Base-by-base conservation (phyloP, 1,140 invertebrate genomes). In the Harpegnathos saltator region DNA sequence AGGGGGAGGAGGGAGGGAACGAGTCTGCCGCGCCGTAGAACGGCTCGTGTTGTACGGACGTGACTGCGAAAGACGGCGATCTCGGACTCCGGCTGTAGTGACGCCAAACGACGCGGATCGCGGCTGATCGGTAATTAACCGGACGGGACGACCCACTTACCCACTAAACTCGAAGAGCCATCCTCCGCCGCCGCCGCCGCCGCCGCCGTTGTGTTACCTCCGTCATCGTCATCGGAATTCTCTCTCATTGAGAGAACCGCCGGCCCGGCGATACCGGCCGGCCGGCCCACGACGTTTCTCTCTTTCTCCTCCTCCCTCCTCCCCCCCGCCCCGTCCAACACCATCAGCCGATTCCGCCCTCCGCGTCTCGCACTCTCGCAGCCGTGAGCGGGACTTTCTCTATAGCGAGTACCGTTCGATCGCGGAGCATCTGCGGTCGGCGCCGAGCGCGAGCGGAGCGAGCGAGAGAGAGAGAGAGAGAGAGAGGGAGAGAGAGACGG, bases 391-490 rank as follows among this genome's bases (percentile, higher is more conserved):
- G 24, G 72, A 94, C 93, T 94, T 94, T 94, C 93, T 94, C 93
- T 90, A 89, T 91, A 91, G 81, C 92, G 85, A 91, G 93, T 94
- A 94, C 93, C 93, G 92, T 94, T 93, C 89, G 77, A 48, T 65
- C 33, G 56, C 22, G 52, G 50, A 69, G 3, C 50, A 19, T 71
- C 52, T 56, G 29, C 7, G 15, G 26, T n/a, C 19, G 22, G 52
- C 62, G 29, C 29, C 19, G 24, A 26, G 66, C 50, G 48, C 26
- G 24, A 69, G n/a, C 15, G 11, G 29, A 33, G 19, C 33, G 24
- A 7, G 17, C 63, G 33, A 59, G 54, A 61, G 52, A 44, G n/a
- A 72, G 26, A n/a, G 38, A 4, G 9, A 3, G 38, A 44, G 38
- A 44, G 3, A 44, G 33, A 1, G 33, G 7, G 2, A 1, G 33